Evolutionary conservation across 2,797 vertebrate genomes (phyloP), one percentile per base, ranked within the genome.

Genomic region (Alauda arvensis): DNA sequence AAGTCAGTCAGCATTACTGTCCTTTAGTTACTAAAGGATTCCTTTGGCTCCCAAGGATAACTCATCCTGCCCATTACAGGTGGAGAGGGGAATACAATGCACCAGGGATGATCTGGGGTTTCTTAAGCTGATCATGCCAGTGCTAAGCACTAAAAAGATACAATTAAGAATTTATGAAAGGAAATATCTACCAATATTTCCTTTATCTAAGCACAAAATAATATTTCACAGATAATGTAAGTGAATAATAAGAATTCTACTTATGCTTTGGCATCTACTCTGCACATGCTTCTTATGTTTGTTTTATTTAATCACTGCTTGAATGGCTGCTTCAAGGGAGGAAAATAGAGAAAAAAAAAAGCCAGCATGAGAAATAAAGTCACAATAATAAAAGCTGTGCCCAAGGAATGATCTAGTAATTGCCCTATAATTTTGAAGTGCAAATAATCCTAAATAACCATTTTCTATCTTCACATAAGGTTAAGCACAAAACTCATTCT

Each of bases 1-100:
- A 61, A 84, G 52, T 46, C 24, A 87, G 87, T 69, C 90, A 94
- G 77, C 45, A 57, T 79, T 94, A 93, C 1, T 42, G 26, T 48
- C 21, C 55, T 71, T 43, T 10, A 53, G 52, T 75, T 82, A 78
- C 45, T 52, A 7, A 52, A 72, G n/a, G 21, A 78, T 31, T 59
- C 60, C 39, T 74, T 55, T 1, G 40, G 62, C 70, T 70, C 68
- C 56, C 76, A 68, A 31, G 69, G 78, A 70, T 77, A 95, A 92
- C 28, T 74, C 48, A 70, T 48, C 83, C 86, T 74, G 83, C 33
- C 42, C 60, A 39, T 43, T 60, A 77, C 42, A 85, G 39, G 17
- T 72, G 60, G 43, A 82, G 87, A 91, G 11, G 14, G 49, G 59
- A 91, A 87, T 60, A 42, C 53, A 77, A 42, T 59, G 78, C 56